phyloP scores from a whole-genome alignment of 2,113 vertebrate species.

The Anolis sagrei region DNA sequence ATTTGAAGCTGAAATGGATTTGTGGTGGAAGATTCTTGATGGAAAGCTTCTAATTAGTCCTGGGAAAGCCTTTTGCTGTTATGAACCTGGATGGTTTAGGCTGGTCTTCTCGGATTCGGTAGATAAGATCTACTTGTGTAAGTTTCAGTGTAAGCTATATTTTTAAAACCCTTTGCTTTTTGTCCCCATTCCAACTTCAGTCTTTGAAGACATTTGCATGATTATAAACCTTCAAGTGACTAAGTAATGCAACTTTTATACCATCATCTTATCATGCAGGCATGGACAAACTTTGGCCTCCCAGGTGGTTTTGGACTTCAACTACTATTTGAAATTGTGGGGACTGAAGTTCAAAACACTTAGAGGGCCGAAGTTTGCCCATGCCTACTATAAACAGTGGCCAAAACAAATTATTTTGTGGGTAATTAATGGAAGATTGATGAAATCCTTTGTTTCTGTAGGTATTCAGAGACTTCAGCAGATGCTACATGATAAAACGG shows the following conservation, averaged over 20 bases:
- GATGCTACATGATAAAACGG: neutral
- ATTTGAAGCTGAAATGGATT: slow-evolving; percentile 61
- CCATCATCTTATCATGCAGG: neutral
- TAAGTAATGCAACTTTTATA: neutral
- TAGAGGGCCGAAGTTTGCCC: no score
- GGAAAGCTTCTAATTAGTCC: slow-evolving; percentile 57
- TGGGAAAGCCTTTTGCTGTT: slow-evolving; percentile 56
- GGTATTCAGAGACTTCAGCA: slow-evolving; percentile 45
- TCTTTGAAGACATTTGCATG: neutral
- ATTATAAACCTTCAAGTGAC: neutral
- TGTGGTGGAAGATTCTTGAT: slow-evolving; percentile 57
- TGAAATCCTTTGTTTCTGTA: neutral
- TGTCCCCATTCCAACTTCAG: neutral
- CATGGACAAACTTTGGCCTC: no score
- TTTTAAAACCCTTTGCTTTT: neutral
- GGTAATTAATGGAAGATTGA: no score
- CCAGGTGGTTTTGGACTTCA: no score
- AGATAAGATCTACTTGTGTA: slow-evolving; percentile 54
- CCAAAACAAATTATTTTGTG: no score
- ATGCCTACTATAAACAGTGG: no score
- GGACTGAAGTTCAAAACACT: no score
- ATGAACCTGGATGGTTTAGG: slow-evolving; percentile 62
- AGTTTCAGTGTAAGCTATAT: neutral
- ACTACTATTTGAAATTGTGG: no score
- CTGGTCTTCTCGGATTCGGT: slow-evolving; percentile 52